Evolutionary conservation across 2,888 invertebrate genomes (phyloP).

Genomic region (Venustoraphidia nigricollis): DNA sequence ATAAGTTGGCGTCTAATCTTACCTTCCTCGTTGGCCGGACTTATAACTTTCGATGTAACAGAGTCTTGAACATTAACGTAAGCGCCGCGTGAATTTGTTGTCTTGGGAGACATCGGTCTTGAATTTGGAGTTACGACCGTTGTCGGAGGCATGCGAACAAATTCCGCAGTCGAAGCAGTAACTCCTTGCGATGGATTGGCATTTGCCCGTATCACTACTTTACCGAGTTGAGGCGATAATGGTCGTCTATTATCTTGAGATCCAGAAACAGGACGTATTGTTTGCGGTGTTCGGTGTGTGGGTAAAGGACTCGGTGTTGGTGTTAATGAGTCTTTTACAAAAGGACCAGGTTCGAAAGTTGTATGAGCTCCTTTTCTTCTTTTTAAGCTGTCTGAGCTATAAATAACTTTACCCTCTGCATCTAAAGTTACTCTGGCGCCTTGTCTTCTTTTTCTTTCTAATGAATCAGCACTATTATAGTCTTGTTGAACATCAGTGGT

Average conservation of each 20-base stretch:
- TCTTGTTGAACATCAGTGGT: slow-evolving; percentile 9
- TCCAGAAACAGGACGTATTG: slow-evolving; percentile 26
- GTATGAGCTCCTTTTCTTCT: slow-evolving; percentile 67
- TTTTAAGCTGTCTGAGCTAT: slow-evolving; percentile 71
- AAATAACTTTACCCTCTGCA: slow-evolving; percentile 76
- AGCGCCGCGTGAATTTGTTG: slow-evolving; percentile 34
- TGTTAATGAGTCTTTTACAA: slow-evolving; percentile 44
- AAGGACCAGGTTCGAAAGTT: slow-evolving; percentile 78
- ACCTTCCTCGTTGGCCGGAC: slow-evolving; percentile 48
- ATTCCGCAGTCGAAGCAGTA: slow-evolving; percentile 31
- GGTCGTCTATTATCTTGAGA: slow-evolving; percentile 24
- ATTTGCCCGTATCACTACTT: slow-evolving; percentile 31
- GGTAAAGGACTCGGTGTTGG: slow-evolving; percentile 33
- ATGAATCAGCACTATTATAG: slow-evolving; percentile 26
- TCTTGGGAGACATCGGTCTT: slow-evolving; percentile 28
- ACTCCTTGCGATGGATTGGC: slow-evolving; percentile 19
- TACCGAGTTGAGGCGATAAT: slow-evolving; percentile 47
- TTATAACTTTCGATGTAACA: slow-evolving; percentile 24
- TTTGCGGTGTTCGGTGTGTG: slow-evolving; percentile 25
- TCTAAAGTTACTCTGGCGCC: slow-evolving; percentile 71
- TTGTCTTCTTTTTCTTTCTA: slow-evolving; percentile 38
- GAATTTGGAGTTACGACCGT: slow-evolving; percentile 43
- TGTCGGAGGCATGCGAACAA: slow-evolving; percentile 40
- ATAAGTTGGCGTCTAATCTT: slow-evolving; percentile 29
- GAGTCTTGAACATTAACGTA: slow-evolving; percentile 58